phyloP scores from a whole-genome alignment of 2,888 invertebrate species.

The Scaptomyza parva region DNA sequence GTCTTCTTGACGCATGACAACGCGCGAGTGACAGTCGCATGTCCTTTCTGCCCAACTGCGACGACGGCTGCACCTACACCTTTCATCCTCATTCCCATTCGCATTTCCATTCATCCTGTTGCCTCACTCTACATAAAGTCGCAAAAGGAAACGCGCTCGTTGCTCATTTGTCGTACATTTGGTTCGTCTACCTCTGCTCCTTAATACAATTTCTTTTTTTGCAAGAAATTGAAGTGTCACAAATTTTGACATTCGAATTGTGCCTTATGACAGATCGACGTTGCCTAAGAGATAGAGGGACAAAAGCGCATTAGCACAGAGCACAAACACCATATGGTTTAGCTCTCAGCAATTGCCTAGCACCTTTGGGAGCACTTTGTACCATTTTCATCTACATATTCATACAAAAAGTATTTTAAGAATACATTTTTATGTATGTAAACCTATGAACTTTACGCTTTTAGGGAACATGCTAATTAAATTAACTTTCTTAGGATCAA shows the following conservation, averaged over 20 bases:
- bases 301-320: conserved; percentile 61
- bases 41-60: conserved; percentile 45
- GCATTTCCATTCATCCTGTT: conserved; percentile 35
- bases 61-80: conserved; percentile 74
- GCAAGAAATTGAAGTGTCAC: conserved; percentile 83
- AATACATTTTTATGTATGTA: conserved; percentile 2
- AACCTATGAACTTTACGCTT: too few relatives aligned
- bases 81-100: conserved; percentile 7
- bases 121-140: conserved; percentile 7
- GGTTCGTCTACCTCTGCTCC: conserved; percentile 39
- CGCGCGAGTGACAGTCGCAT: conserved; percentile 71
- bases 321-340: conserved; percentile 57
- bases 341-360: conserved; percentile 38
- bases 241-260: conserved; percentile 85
- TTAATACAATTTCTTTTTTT: conserved; percentile 30
- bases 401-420: conserved; percentile 4
- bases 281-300: conserved; percentile 36
- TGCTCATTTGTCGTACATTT: conserved; percentile 73
- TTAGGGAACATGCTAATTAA: too few relatives aligned
- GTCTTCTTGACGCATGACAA: conserved; percentile 74
- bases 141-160: conserved; percentile 57
- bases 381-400: conserved; percentile 1
- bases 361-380: conserved; percentile 32
- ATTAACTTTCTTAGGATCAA: too few relatives aligned
- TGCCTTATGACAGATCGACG: conserved; percentile 73